Evolutionary conservation across 2,113 vertebrate species (phyloP), one percentile per base, ranked within the genome.

Genomic region (Phycodurus eques): DNA sequence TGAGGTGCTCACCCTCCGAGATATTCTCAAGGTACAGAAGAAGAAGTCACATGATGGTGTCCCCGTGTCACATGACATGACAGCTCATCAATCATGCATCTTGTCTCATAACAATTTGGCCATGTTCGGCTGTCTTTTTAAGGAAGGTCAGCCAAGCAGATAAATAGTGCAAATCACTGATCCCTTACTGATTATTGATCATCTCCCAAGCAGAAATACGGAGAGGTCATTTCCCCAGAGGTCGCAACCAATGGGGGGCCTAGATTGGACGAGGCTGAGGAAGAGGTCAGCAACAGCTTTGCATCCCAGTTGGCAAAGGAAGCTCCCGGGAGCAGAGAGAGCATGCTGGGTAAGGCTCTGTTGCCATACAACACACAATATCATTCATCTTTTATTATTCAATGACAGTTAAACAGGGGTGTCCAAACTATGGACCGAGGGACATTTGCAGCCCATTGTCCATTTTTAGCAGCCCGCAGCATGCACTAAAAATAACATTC

Each of bases 1-100:
- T 69, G 94, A 98, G 87, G 92, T 95, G 81, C 73, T 90, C 82
- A 67, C 86, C 67, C 94, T 97, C 76, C 93, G 88, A 82, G 94
- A 95, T 74, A 88, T 91, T 68, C 78, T 98, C 49, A 96, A 99
- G 96, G 96, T 99, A 97, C 61, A 43, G 59, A 53, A 8, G 54
- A 53, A 8, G 22, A 56, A 60, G n/a, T 27, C 2, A 2, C 13
- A 4, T n/a, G 15, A 35, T 19, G 22, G 51, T 15, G 70, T 73
- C n/a, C 6, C 7, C 22, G 3, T 8, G n/a, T 66, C 63, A 31
- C 22, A 13, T 66, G 63, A 22, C 42, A 17, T 13, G 15, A 35
- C 31, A 3, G n/a, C 53, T 3, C 35, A 39, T 39, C 35, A 39
- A 39, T 5, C 35, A 39, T 39, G 35, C 35, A 3, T 6, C 4